These are phyloP conservation scores for Eupithecia insigniata DNA, from an alignment of 2,888 invertebrate species.

Conservation along the genomic window DNA sequence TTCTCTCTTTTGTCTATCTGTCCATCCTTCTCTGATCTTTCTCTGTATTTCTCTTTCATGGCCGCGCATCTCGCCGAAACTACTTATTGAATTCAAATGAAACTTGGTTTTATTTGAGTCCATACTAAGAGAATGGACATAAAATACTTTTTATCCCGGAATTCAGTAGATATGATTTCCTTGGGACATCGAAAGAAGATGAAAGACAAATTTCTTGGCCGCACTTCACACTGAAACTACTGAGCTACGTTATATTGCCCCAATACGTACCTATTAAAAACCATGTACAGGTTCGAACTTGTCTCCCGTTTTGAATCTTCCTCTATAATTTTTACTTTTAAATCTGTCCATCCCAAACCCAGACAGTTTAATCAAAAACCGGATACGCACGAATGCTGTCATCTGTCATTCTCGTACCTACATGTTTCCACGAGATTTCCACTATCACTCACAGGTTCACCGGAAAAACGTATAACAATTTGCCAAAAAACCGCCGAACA, in stretches of 20 bases:
- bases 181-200: too few species aligned
- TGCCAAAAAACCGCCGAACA: constrained; percentile 6
- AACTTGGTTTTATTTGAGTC: too few species aligned
- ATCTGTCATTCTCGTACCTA: constrained; percentile 8
- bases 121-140: too few species aligned
- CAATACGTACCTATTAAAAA: neutral
- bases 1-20: too few species aligned
- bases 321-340: neutral
- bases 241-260: neutral
- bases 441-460: constrained; percentile 18
- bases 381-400: constrained; percentile 4
- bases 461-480: constrained; percentile 14
- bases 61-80: too few species aligned
- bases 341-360: neutral
- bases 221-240: too few species aligned
- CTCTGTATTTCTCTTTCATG: too few species aligned
- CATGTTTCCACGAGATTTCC: constrained; percentile 6
- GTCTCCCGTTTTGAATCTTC: neutral
- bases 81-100: too few species aligned
- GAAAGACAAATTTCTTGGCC: too few species aligned
- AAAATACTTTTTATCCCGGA: too few species aligned
- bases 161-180: too few species aligned
- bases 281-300: neutral
- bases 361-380: constrained; percentile 21
- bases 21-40: too few species aligned